Base-by-base conservation (phyloP, 2,113 vertebrate species). In the Galeopterus variegatus region DNA sequence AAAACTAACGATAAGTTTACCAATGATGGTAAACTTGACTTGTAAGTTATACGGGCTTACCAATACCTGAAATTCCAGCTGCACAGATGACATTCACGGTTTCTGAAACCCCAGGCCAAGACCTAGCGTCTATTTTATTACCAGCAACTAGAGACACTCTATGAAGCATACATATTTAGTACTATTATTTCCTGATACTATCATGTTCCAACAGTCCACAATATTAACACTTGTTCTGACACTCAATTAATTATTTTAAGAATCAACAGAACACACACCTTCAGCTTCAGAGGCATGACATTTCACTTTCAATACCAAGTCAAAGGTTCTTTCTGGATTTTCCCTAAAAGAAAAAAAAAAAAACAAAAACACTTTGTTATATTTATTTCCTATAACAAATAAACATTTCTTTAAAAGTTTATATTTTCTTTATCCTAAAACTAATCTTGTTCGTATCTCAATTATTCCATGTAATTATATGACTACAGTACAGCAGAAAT, bases 291-390 rank as follows among this genome's bases (percentile, higher is more conserved):
- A 99, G 67, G 99, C 64, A 60, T 99, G 99, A 95, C 99, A 99
- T 86, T 99, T 99, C 98, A 99, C 99, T 98, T 99, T 99, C 96
- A 99, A 94, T 72, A 99, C 99, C 98, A 99, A 98, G 98, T 99
- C 99, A 98, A 99, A 99, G 21, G 99, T 99, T 98, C 99, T 99
- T 91, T 99, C 99, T 97, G 99, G 99, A 97, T 99, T 99, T 99
- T 99, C 99, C 98, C 99, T 99, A 97, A 88, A 98, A 98, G 8
- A 94, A 93, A 95, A 91, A 98, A 90, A 98, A 98, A 6, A 94
- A n/a, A n/a, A 93, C 94, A 88, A 97, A 97, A 97, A 45, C 96
- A 96, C 4, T 45, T 33, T 31, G 26, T 26, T 73, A 85, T 1
- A 72, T 28, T 87, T 73, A 89, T 62, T 33, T 95, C 73, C 56